phyloP scores from a whole-genome alignment of 2,113 vertebrate species.

The Leptosomus discolor region DNA sequence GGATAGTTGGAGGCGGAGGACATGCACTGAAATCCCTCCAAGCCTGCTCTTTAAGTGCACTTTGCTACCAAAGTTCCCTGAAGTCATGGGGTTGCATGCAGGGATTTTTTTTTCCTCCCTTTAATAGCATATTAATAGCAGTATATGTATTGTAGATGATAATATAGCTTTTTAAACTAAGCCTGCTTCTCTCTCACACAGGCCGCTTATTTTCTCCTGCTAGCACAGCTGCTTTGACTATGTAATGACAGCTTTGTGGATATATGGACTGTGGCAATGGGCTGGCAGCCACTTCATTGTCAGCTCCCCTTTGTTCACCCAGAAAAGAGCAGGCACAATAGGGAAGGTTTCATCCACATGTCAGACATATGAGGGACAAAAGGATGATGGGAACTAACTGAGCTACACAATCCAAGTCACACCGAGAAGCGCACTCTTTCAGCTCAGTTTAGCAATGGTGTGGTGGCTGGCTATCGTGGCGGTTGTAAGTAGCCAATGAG shows the following conservation, averaged over 20 bases:
- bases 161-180: not conserved
- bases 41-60: not conserved
- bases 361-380: conserved; percentile 73
- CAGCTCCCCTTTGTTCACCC: conserved; percentile 68
- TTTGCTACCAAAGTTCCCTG: not conserved
- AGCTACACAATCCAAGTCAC: not conserved
- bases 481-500: not conserved
- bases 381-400: conserved; percentile 38
- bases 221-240: not conserved
- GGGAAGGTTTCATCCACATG: conserved; percentile 68
- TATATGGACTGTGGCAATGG: conserved; percentile 71
- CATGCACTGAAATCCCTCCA: not conserved
- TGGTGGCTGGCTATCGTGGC: not conserved
- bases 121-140: not conserved
- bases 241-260: conserved; percentile 53
- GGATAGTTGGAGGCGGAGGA: not conserved
- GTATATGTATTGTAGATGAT: not conserved
- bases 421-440: not conserved
- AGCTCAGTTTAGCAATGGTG: not conserved
- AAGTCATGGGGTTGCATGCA: not conserved
- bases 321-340: conserved; percentile 63
- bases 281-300: conserved; percentile 64
- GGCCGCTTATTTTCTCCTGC: not conserved
- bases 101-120: not conserved
- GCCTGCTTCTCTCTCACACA: not conserved